Percentiles rank a stretch among this genome's conserved stretches.
Evolutionary conservation across 2,888 invertebrate species (phyloP).

Genomic region (Elmis aenea): DNA sequence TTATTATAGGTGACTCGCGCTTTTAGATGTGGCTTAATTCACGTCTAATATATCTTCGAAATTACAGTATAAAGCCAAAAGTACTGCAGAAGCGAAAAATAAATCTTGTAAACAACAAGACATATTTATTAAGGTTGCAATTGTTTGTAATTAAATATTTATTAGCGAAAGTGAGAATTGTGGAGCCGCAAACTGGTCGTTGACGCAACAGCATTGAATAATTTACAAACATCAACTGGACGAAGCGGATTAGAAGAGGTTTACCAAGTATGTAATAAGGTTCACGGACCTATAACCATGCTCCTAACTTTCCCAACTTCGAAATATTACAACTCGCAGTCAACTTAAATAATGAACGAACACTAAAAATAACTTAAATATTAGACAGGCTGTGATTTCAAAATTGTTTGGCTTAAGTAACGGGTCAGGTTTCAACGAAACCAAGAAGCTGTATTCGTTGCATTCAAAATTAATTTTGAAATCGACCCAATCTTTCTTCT

Average conservation of each 20-base stretch:
- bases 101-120: slow-evolving; percentile 15
- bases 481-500: no score
- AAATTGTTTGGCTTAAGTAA: no score
- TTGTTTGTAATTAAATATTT: slow-evolving; percentile 17
- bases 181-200: slow-evolving; percentile 11
- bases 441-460: no score
- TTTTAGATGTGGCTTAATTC: slow-evolving; percentile 21
- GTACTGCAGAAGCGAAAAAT: slow-evolving; percentile 12
- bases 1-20: slow-evolving; percentile 29
- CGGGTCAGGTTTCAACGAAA: no score
- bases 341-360: no score
- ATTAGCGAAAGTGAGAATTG: slow-evolving; percentile 6
- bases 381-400: no score
- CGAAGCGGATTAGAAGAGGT: slow-evolving; percentile 31
- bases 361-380: no score
- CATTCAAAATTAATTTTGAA: no score
- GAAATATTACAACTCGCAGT: no score
- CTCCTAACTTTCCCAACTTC: no score
- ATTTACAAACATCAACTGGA: slow-evolving; percentile 30
- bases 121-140: slow-evolving; percentile 15
- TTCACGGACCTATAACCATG: no score
- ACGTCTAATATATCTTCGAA: slow-evolving; percentile 27
- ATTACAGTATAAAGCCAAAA: slow-evolving; percentile 18
- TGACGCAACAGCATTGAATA: slow-evolving; percentile 23
- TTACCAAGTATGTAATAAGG: slow-evolving; percentile 30